phyloP scores from a whole-genome alignment of 2,113 vertebrate genomes.

The Pontoporia blainvillei region DNA sequence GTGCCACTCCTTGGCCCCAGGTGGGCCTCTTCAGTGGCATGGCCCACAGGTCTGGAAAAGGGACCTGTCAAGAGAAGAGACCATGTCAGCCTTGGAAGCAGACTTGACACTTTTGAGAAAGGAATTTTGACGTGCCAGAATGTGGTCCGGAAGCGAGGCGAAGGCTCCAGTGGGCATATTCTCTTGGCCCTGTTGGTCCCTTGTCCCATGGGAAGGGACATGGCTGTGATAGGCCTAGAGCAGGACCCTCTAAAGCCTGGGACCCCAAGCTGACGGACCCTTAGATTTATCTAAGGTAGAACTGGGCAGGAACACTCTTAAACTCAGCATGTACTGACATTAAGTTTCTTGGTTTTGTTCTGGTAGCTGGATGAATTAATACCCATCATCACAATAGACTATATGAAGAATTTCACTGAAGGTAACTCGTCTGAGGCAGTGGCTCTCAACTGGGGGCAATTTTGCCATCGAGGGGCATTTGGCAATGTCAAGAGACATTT shows the following conservation, averaged over 20 bases:
- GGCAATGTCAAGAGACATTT: background rate
- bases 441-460: background rate
- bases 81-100: background rate
- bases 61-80: background rate
- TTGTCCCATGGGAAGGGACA: background rate
- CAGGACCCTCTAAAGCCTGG: background rate
- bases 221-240: background rate
- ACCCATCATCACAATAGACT: background rate
- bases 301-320: background rate
- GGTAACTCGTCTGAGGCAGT: background rate
- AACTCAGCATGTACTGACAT: background rate
- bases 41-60: background rate
- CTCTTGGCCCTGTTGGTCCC: background rate
- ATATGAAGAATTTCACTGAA: background rate
- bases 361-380: background rate
- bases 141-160: background rate
- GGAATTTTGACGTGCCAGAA: background rate
- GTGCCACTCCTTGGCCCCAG: background rate
- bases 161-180: background rate
- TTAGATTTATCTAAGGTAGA: background rate
- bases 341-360: background rate
- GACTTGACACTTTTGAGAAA: background rate
- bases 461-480: background rate
- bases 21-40: background rate
- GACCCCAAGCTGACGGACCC: background rate